Evolutionary conservation across 1,140 invertebrate genomes (phyloP).

Genomic region (Megalonaias nervosa): DNA sequence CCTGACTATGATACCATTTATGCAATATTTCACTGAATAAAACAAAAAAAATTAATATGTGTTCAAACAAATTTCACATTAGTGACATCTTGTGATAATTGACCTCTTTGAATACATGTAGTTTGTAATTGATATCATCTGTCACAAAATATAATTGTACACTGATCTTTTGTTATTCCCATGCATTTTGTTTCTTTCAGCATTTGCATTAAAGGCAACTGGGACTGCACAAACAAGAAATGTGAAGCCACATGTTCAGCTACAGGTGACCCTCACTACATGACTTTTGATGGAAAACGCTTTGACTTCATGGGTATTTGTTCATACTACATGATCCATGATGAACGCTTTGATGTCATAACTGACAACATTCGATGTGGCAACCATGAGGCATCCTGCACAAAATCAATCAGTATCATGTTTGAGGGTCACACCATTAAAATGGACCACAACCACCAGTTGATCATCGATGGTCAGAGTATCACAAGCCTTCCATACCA

Average conservation of each 20-base stretch:
- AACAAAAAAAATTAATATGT: too few relatives aligned
- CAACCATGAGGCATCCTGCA: conserved; percentile 84
- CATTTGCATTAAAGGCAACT: conserved; percentile 81
- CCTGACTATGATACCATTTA: too few relatives aligned
- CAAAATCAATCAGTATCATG: conserved; percentile 81
- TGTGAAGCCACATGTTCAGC: conserved; percentile 75
- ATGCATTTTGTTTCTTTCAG: conserved; percentile 62
- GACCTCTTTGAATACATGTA: too few relatives aligned
- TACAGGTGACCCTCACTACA: conserved; percentile 90
- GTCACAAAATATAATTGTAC: too few relatives aligned
- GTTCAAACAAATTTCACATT: too few relatives aligned
- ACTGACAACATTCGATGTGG: conserved; percentile 85
- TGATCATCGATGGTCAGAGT: conserved; percentile 78
- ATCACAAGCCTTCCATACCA: conserved; percentile 78
- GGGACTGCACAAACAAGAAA: conserved; percentile 81
- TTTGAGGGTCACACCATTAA: conserved; percentile 31
- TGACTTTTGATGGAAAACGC: conserved; percentile 87
- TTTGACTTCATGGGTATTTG: conserved; percentile 93
- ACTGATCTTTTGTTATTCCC: too few relatives aligned
- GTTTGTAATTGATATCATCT: too few relatives aligned
- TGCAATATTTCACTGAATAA: too few relatives aligned
- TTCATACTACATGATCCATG: conserved; percentile 84
- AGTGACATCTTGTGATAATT: too few relatives aligned
- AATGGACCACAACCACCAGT: conserved; percentile 45
- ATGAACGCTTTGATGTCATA: conserved; percentile 80